Evolutionary conservation across 2,797 vertebrate species (phyloP), one percentile per base, ranked within the genome.

Genomic region (Halcyon smyrnensis): DNA sequence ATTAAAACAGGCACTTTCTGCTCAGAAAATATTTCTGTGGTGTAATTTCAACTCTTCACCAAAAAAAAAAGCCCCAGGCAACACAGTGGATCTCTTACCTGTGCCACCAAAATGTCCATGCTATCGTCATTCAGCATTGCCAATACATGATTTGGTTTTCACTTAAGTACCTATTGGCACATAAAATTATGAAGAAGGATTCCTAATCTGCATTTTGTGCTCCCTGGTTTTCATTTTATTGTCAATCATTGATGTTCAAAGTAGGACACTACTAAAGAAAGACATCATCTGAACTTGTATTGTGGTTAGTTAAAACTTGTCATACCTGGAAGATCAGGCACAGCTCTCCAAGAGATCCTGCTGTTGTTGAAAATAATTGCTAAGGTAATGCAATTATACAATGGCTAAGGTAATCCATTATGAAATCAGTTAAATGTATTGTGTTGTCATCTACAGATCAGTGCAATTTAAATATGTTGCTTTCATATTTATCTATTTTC

Each of bases 301-400:
- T 65, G 50, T 63, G 21, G 15, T 56, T 81, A 76, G 76, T 75
- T 73, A 81, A 84, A 73, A 43, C 23, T 83, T 85, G 20, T 62
- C 53, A 19, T 50, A 30, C 15, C 15, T 89, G 57, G 67, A 63
- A 94, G 65, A 84, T 73, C 54, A 86, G 39, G 25, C 83, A 60
- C 57, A 94, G 64, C 21, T 93, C 69, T 82, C 27, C 51, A 85
- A 92, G 64, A 82, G 63, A 81, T 34, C 68, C 71, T 87, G 84
- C 24, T 80, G 82, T n/a, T 84, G 57, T 48, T 93, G 30, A 94
- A 92, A 95, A 86, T 51, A 94, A 95, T 82, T 94, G 32, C 45
- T n/a, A n/a, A n/a, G n/a, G n/a, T n/a, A n/a, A n/a, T n/a, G n/a
- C n/a, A n/a, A n/a, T n/a, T n/a, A n/a, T n/a, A n/a, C 70, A 87